These are phyloP conservation scores for Myxocyprinus asiaticus DNA, from an alignment of 2,113 vertebrate genomes.

Conservation along the genomic window DNA sequence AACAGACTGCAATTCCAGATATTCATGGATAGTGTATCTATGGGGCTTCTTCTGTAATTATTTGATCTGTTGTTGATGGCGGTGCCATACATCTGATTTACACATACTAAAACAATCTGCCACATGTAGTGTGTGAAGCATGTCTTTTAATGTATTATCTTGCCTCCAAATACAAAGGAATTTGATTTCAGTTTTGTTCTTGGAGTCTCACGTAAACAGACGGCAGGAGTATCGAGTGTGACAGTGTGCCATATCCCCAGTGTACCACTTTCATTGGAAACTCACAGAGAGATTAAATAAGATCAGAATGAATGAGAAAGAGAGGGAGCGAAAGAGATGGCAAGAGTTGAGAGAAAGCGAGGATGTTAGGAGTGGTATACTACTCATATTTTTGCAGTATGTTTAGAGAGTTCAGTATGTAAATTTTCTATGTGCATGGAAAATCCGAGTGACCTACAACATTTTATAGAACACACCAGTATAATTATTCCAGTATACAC, in stretches of 20 bases:
- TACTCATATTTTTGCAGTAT: too few species aligned
- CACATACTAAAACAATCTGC: conserved; percentile 12
- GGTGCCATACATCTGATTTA: not conserved
- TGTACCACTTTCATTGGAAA: not conserved
- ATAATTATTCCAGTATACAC: too few species aligned
- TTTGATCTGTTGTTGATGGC: conserved; percentile 37
- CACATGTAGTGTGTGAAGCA: conserved; percentile 2
- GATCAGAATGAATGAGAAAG: too few species aligned
- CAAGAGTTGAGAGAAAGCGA: too few species aligned
- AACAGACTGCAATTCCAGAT: conserved; percentile 34
- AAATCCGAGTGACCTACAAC: too few species aligned
- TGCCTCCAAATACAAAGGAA: not conserved
- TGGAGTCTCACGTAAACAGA: not conserved
- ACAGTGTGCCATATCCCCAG: not conserved
- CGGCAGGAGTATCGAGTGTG: not conserved
- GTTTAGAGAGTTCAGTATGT: too few species aligned
- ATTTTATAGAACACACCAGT: too few species aligned
- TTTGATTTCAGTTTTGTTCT: conserved; percentile 21
- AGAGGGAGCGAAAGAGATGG: too few species aligned
- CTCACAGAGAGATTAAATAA: too few species aligned
- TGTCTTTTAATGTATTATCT: not conserved
- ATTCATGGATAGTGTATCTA: conserved; percentile 10
- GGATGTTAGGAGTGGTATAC: too few species aligned
- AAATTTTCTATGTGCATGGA: too few species aligned
- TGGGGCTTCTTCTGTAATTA: conserved; percentile 18